phyloP scores from a whole-genome alignment of 2,113 vertebrate genomes.

The Grallaria varia region DNA sequence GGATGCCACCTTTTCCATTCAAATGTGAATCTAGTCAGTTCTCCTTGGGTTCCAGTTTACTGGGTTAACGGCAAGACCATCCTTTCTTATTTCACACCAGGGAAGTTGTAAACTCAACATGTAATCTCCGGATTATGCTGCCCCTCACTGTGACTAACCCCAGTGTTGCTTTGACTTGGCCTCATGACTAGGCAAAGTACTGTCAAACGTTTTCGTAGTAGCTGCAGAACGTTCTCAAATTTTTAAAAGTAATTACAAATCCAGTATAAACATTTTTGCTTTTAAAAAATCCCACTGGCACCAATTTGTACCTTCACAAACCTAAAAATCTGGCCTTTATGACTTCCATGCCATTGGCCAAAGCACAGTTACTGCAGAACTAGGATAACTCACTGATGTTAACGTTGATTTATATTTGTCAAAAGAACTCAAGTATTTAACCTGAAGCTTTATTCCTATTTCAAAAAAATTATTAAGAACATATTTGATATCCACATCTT shows the following conservation, averaged over 20 bases:
- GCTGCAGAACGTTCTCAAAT: background rate
- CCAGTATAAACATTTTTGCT: background rate
- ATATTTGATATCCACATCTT: background rate
- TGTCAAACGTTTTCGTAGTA: background rate
- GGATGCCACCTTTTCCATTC: background rate
- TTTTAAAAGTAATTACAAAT: background rate
- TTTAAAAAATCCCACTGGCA: background rate
- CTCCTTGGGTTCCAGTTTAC: background rate
- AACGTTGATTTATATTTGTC: background rate
- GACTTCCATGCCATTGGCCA: background rate
- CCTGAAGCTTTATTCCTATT: background rate
- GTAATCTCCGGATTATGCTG: fast-evolving
- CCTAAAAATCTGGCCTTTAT: background rate
- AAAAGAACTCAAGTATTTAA: background rate
- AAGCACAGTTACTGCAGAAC: background rate
- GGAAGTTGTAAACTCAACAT: background rate
- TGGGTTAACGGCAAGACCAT: background rate
- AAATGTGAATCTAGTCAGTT: background rate
- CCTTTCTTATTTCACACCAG: background rate
- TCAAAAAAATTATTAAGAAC: background rate
- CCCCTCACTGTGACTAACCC: background rate
- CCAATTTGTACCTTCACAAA: background rate
- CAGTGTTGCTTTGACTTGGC: background rate
- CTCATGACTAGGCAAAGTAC: background rate
- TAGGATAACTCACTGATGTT: background rate